Base-by-base conservation (phyloP, 2,888 invertebrate species). In the Caenorhabditis plicata region DNA sequence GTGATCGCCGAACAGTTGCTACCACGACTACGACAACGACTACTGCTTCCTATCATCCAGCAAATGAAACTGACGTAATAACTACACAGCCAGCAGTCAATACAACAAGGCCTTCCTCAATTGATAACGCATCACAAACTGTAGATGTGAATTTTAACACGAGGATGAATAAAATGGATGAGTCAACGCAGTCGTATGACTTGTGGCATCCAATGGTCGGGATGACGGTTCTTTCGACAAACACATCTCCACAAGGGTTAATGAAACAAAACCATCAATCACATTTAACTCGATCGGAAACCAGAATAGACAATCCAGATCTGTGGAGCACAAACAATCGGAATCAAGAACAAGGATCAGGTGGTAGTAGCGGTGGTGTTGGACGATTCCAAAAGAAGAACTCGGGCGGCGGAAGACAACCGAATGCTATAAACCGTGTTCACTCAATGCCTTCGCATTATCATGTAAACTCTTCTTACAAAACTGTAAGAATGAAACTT, bases 391-490 rank as follows among this genome's bases (percentile, higher is more conserved):
- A 62, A 17, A 68, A 68, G 42, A 55, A 64, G 41, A 64, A 68
- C 42, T 68, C 68, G 22, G 64, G 43, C 3, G 68, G 64, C 27
- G 62, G 56, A 15, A 40, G 64, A 4, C 38, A 51, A 15, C 54
- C 68, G 4, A 47, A 51, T 32, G 52, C 62, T 3, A 73, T 73
- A 40, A 73, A 69, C 41, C 51, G 73, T 36, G 73, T 73, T n/a
- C 68, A 67, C 35, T 70, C 70, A 2, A 72, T 72, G 72, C 68
- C 72, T n/a, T 60, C 66, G 31, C 68, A 66, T 48, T 64, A 68
- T 48, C 68, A 68, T 46, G 54, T 53, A 19, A 67, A 54, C 48
- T 60, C 55, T 13, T 58, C 55, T 38, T 49, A 55, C 26, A 45
- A 56, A 23, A 62, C 45, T 39, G 65, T 65, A 40, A 41, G 61